phyloP scores from a whole-genome alignment of 2,888 invertebrate species.

The Coenonympha glycerion region DNA sequence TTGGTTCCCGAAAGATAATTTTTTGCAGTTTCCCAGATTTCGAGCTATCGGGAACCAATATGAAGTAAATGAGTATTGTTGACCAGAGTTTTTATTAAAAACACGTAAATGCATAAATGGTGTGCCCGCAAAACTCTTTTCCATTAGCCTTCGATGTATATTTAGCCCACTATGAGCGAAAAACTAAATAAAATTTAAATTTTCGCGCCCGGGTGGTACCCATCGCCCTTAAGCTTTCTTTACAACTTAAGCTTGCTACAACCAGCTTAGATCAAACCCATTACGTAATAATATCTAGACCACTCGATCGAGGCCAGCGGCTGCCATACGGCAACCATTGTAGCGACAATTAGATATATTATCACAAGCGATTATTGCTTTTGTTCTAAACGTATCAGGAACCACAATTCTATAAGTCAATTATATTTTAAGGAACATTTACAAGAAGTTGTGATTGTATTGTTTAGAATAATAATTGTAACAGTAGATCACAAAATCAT shows the following conservation, averaged over 20 bases:
- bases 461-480: background rate
- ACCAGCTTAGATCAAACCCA: constrained; percentile 23
- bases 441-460: background rate
- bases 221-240: constrained; percentile 32
- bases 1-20: too few species aligned
- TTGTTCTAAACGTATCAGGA: constrained; percentile 7
- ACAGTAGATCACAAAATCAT: background rate
- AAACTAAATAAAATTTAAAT: too few species aligned
- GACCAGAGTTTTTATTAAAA: too few species aligned
- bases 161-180: too few species aligned
- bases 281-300: constrained; percentile 45
- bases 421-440: background rate
- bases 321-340: constrained; percentile 6
- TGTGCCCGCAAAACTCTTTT: too few species aligned
- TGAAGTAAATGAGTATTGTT: too few species aligned
- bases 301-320: constrained; percentile 40
- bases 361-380: constrained; percentile 4
- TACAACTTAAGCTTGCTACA: constrained; percentile 24
- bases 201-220: too few species aligned
- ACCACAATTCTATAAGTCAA: background rate
- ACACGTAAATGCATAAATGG: too few species aligned
- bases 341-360: constrained; percentile 9
- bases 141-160: too few species aligned
- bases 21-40: too few species aligned
- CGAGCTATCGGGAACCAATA: too few species aligned